Evolutionary conservation across 30 jellyfish, hydroid and myxozoan species (phyloP), one percentile per base, ranked within the genome.

Genomic region (Turritopsis rubra): DNA sequence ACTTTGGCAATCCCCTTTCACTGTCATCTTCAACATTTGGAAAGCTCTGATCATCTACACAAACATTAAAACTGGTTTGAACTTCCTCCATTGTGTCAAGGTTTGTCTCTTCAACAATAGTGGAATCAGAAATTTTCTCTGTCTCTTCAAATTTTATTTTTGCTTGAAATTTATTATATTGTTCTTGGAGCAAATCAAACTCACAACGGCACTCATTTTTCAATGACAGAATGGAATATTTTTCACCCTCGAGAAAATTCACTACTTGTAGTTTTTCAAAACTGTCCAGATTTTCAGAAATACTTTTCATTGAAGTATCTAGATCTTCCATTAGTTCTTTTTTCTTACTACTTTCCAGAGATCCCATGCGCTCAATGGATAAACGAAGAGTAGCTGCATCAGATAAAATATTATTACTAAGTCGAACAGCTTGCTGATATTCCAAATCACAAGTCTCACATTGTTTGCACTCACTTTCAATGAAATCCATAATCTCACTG

Each of bases 361-460:
- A 41, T 3, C 60, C 9, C 9, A 41, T 41, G 13, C 60, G 60
- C 13, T 41, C 60, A 41, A 41, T 41, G 60, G 60, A 41, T 41
- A 13, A 41, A 41, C 5, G 60, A 41, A 41, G 60, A 13, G 60
- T 41, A 41, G 60, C 60, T 41, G 60, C 13, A 13, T 13, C 60
- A 41, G 60, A 27, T 68, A 68, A 68, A 23, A 68, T 1, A 9
- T 68, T 17, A 27, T 27, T 68, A 68, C 77, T 1, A 9, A n/a
- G 19, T 7, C 19, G 77, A 68, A n/a, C 77, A 68, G 77, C 77
- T 68, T 68, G 28, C 16, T n/a, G 16, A 68, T 68, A n/a, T 1
- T 68, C 77, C 28, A 68, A n/a, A 19, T n/a, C 77, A 68, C 31
- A 22, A 68, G 8, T 17, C 30, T 68, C 77, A 68, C 77, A 68